These are phyloP conservation scores for Clarias platycephalus DNA, from an alignment of 2,797 vertebrate species.

Conservation along the genomic window DNA sequence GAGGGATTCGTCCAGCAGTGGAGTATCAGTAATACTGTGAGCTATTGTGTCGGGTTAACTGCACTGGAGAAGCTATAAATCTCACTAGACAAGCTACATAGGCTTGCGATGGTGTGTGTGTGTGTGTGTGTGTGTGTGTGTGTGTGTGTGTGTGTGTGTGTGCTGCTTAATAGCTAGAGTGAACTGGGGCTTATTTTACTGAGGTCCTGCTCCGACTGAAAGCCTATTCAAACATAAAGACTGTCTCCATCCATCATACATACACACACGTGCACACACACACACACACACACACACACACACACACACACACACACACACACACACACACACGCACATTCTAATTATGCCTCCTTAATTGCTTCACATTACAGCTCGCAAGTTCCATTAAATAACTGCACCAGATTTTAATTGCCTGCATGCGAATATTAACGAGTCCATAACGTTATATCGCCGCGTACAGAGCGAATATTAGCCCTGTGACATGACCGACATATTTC, in stretches of 20 bases:
- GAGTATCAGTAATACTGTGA: not conserved
- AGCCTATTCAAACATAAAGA: not conserved
- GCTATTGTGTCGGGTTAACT: not conserved
- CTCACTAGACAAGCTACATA: not conserved
- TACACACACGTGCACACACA: not conserved
- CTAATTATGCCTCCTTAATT: not conserved
- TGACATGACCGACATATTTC: not conserved
- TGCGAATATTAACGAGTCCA: not conserved
- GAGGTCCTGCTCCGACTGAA: constrained; percentile 2
- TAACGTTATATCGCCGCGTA: not conserved
- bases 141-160: not conserved
- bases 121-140: not conserved
- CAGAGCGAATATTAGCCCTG: not conserved
- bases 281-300: too few species aligned
- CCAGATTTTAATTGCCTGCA: not conserved
- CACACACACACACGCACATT: too few species aligned
- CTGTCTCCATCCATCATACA: not conserved
- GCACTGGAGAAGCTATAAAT: not conserved
- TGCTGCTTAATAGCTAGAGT: not conserved
- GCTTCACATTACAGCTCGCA: not conserved
- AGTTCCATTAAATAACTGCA: not conserved
- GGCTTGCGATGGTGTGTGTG: not conserved
- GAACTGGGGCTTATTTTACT: constrained; percentile 1
- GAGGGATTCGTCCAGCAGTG: not conserved
- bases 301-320: not conserved